Conservation (phyloP, 2,797 vertebrate genomes). For the Selene dorsalis region DNA sequence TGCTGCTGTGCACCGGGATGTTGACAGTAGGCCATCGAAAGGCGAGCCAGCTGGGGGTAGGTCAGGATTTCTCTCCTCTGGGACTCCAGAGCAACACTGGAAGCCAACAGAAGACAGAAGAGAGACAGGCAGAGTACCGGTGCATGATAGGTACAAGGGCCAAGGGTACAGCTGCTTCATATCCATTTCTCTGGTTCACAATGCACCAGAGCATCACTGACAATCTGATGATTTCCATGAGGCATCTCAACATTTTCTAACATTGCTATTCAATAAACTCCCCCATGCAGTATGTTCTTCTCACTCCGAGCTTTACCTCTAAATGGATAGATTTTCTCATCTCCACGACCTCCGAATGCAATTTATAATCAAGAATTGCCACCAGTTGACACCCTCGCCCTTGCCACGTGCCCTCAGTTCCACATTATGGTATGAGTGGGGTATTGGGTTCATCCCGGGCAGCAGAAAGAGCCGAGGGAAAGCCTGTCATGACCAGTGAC, state of each 20-base stretch:
- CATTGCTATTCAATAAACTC: slow-evolving; percentile 4
- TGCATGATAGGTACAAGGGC: slow-evolving; percentile 50
- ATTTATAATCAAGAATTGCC: slow-evolving; percentile 10
- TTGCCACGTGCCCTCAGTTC: slow-evolving; percentile 47
- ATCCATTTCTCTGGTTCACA: slow-evolving; percentile 21
- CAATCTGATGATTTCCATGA: background rate
- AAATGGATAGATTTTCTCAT: no score
- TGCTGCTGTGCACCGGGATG: slow-evolving; percentile 64
- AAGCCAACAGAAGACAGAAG: slow-evolving; percentile 43
- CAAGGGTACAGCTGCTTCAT: slow-evolving; percentile 45
- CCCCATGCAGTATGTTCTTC: slow-evolving; percentile 7
- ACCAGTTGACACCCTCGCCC: background rate
- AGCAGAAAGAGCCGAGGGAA: slow-evolving; percentile 61
- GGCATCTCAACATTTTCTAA: slow-evolving; percentile 10
- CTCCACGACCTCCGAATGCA: slow-evolving; percentile 11
- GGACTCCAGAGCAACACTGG: slow-evolving; percentile 34
- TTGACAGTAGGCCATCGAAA: slow-evolving; percentile 58
- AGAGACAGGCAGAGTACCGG: slow-evolving; percentile 35
- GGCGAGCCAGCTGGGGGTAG: slow-evolving; percentile 64
- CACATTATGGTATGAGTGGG: slow-evolving; percentile 50
- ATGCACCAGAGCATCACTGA: slow-evolving; percentile 13
- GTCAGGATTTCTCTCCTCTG: slow-evolving; percentile 55
- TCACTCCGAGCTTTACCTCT: slow-evolving; percentile 10
- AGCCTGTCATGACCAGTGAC: slow-evolving; percentile 70
- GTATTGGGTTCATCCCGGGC: slow-evolving; percentile 55